These are phyloP conservation scores for Podiceps cristatus DNA, from an alignment of 2,113 vertebrate genomes.

Conservation along the genomic window DNA sequence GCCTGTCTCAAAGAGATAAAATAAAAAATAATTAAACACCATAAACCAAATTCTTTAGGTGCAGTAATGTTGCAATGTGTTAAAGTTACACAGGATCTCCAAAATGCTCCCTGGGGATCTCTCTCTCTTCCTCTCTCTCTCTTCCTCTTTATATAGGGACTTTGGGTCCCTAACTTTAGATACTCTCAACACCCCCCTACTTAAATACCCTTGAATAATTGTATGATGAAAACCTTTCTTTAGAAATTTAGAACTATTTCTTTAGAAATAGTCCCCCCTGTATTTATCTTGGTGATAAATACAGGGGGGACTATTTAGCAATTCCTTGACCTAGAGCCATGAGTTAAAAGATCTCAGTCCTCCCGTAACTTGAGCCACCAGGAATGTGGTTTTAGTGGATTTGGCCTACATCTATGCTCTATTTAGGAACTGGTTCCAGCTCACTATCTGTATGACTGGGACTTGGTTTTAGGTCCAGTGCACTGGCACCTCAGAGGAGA, in stretches of 20 bases:
- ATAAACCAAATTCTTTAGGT: background rate
- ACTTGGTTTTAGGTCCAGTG: background rate
- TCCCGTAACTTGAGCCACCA: background rate
- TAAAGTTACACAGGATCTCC: background rate
- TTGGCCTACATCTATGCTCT: background rate
- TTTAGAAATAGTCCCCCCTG: too few species aligned
- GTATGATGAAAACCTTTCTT: background rate
- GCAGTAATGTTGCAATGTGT: background rate
- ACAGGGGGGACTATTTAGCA: fast-evolving
- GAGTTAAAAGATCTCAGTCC: background rate
- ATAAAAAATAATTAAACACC: background rate
- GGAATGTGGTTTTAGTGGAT: background rate
- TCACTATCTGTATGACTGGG: background rate
- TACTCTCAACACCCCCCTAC: background rate
- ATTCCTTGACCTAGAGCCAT: background rate
- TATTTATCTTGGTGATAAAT: background rate
- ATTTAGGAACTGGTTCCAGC: background rate
- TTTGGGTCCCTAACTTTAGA: background rate
- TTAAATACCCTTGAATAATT: background rate
- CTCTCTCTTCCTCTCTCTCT: too few species aligned
- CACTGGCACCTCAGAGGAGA: background rate
- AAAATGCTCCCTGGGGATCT: background rate
- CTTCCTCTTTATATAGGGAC: background rate
- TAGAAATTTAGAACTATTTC: background rate
- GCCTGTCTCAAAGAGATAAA: background rate